Evolutionary conservation across 1,140 invertebrate genomes (phyloP), one percentile per base, ranked within the genome.

Genomic region (Drosophila bifasciata): DNA sequence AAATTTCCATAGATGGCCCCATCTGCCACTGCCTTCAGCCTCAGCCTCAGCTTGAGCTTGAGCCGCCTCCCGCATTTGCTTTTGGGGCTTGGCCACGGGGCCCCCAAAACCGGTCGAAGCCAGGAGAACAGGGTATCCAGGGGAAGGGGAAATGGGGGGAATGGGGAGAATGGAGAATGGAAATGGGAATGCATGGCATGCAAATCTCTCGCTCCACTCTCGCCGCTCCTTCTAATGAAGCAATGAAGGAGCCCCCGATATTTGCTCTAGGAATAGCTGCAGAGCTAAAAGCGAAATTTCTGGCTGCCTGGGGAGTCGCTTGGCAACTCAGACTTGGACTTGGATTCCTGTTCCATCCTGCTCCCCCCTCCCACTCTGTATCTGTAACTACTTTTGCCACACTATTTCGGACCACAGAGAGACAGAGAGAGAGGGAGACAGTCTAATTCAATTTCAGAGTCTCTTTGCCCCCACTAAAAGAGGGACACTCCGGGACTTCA

Each of bases 391-490:
- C 25, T 15, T 63, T 57, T 32, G 74, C 70, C 63, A 55, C 71
- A 57, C 32, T 13, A 3, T 36, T 36, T 13, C 11, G 32, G 32
- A 11, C 8, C 11, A 3, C 25, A 9, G 7, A 28, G 25, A 5
- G 32, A 4, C 0, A 36, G 32, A 36, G 11, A 11, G 32, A 32
- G 8, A 9, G 8, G 28, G 8, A 32, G 28, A 36, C 32, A 36
- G 73, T 75, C 81, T 86, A 86, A 88, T 88, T 86, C 83, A 86
- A 86, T 86, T 86, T 78, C 68, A 70, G 71, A 81, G 83, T 88
- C 77, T 79, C 60, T 88, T 73, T 74, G 57, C 58, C 59, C 59
- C 80, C 28, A 79, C 79, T 79, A 64, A 56, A 50, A 4, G 32
- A 25, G 11, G 32, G 4, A 32, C 56, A 7, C 28, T 3, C 7